Base-by-base conservation (phyloP, 1,140 invertebrate genomes). In the Euborellia annulipes region DNA sequence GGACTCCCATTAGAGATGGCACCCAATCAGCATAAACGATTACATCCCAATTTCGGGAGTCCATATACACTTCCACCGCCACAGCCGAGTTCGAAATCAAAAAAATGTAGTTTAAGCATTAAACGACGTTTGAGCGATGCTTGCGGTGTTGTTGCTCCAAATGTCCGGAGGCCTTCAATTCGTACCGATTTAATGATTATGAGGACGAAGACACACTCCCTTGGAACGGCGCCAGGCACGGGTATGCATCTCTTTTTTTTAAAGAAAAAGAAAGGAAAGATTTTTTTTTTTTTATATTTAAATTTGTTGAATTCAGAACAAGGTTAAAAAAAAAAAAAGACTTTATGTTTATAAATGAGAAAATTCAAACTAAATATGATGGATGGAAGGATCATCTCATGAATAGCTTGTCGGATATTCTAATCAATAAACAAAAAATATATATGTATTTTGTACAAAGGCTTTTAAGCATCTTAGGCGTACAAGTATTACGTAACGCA, bases 1-100 rank as follows among this genome's bases (percentile, higher is more conserved):
- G 81, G 82, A 55, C 62, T 88, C 42, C 85, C 85, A 1, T 60
- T 81, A 53, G 85, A 88, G 66, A 88, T 88, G 85, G 82, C 82
- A n/a, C 84, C 85, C 0, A 85, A 85, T 55, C 78, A 84, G 55
- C 84, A 88, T 59, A 76, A 80, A 52, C 68, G 77, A 6, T 68
- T 78, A n/a, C 75, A 75, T 58, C 69, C 78, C 16, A 62, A 49
- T 2, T 80, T 80, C 48, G 78, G 78, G 2, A 77, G 77, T 30
- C 78, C 78, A 0, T 80, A 76, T 43, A 78, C 78, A 8, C 59
- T 81, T 40, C 63, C 64, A 16, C 59, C 59, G 27, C 77, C 78
- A 51, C 74, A 72, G 22, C 68, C 71, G 45, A 69, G 67, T 19
- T 74, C 71, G 60, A 68, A 74, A 52, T 74, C 74, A 56, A 80